A percentile compares a stretch with the other conserved stretches of the same genome.
Conservation (phyloP, 2,113 vertebrate species). For the Callochromis pleurospilus region DNA sequence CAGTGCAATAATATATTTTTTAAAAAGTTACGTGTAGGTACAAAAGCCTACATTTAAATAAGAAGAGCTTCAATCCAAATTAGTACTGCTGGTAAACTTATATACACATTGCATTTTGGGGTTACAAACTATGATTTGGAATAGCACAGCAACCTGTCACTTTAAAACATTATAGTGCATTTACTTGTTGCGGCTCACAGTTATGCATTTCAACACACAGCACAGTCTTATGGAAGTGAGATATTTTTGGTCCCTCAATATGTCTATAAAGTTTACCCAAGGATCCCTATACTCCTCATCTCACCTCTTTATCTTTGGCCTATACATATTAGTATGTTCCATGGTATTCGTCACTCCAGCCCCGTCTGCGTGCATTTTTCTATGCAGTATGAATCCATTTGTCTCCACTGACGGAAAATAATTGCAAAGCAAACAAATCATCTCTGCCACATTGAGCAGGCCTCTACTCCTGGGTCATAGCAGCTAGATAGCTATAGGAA, state of each 20-base stretch:
- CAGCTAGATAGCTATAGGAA: conserved; percentile 62
- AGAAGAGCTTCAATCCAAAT: neutral
- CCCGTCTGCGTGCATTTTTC: conserved; percentile 63
- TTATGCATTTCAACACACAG: neutral
- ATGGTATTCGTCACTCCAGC: conserved; percentile 29
- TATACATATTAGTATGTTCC: conserved; percentile 29
- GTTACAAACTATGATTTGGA: neutral
- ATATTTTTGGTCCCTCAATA: neutral
- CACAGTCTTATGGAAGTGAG: neutral
- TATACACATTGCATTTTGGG: neutral
- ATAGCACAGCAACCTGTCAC: neutral
- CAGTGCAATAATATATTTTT: neutral
- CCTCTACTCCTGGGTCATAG: conserved; percentile 73
- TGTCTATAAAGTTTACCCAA: neutral
- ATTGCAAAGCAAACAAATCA: conserved; percentile 99
- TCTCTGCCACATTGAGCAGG: conserved; percentile 80
- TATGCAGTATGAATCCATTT: conserved; percentile 85
- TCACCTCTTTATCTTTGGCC: conserved; percentile 30
- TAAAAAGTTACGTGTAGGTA: neutral
- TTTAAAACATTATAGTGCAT: neutral
- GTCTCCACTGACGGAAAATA: conserved; percentile 95
- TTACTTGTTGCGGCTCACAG: neutral
- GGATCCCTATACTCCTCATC: conserved; percentile 11
- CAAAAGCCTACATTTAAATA: neutral
- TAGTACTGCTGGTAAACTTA: neutral